Conservation (phyloP, 2,797 vertebrate genomes). For the Silurus aristotelis region DNA sequence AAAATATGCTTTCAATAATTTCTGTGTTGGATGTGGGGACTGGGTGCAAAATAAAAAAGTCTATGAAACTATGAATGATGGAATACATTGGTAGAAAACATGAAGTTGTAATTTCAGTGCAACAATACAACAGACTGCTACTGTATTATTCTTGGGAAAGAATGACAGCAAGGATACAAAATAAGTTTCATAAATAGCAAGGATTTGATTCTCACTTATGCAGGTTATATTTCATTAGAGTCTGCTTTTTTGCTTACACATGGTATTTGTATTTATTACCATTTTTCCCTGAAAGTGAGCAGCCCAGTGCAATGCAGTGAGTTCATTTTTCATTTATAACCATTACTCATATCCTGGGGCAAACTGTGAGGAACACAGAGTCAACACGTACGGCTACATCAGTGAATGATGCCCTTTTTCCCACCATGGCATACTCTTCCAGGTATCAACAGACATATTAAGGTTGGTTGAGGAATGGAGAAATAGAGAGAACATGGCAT, state of each 20-base stretch:
- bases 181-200: slow-evolving; percentile 63
- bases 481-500: slow-evolving; percentile 22
- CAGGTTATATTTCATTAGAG: slow-evolving; percentile 62
- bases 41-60: slow-evolving; percentile 35
- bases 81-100: slow-evolving; percentile 59
- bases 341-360: slow-evolving; percentile 56
- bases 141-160: slow-evolving; percentile 60
- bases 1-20: background rate
- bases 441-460: slow-evolving; percentile 49
- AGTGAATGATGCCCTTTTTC: slow-evolving; percentile 39
- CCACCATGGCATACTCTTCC: slow-evolving; percentile 15
- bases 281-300: slow-evolving; percentile 54
- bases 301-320: slow-evolving; percentile 59
- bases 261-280: slow-evolving; percentile 65
- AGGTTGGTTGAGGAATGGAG: slow-evolving; percentile 9
- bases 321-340: slow-evolving; percentile 64
- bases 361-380: slow-evolving; percentile 36
- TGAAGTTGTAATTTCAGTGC: slow-evolving; percentile 66
- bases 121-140: slow-evolving; percentile 74
- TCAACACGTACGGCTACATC: slow-evolving; percentile 53
- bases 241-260: slow-evolving; percentile 62
- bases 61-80: slow-evolving; percentile 53
- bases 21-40: background rate
- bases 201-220: slow-evolving; percentile 66
- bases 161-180: slow-evolving; percentile 62